These are phyloP conservation scores for Parelbella ahira DNA, from an alignment of 2,888 invertebrate species.

Conservation along the genomic window DNA sequence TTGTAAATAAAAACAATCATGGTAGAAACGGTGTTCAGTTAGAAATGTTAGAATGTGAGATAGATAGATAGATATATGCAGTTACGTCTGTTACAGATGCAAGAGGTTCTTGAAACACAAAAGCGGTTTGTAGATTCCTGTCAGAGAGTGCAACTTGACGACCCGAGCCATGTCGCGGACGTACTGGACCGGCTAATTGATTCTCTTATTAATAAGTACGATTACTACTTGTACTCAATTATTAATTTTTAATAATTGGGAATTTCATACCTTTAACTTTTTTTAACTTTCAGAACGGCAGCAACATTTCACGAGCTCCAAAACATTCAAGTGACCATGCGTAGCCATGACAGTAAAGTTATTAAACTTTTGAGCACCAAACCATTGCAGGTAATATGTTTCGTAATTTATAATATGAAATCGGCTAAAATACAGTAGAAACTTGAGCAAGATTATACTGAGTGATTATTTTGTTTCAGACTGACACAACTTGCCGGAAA, in stretches of 20 bases:
- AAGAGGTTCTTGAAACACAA: conserved; percentile 82
- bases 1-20: too few relatives aligned
- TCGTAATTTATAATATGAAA: too few relatives aligned
- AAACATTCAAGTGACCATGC: conserved; percentile 74
- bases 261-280: too few relatives aligned
- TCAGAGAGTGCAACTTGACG: conserved; percentile 83
- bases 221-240: too few relatives aligned
- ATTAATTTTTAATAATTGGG: too few relatives aligned
- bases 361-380: conserved; percentile 58
- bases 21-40: too few relatives aligned
- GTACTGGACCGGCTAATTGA: conserved; percentile 83
- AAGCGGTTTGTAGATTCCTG: conserved; percentile 84
- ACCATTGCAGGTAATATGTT: conserved; percentile 56
- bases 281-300: conserved; percentile 65
- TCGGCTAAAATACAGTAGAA: too few relatives aligned
- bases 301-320: conserved; percentile 78
- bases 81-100: conserved; percentile 74
- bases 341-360: conserved; percentile 62
- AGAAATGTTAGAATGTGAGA: too few relatives aligned
- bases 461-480: conserved; percentile 47
- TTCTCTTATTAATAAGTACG: conserved; percentile 82
- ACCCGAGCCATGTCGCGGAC: conserved; percentile 82
- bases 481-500: conserved; percentile 58
- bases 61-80: too few relatives aligned
- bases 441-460: too few relatives aligned